phyloP scores from a whole-genome alignment of 2,113 vertebrate genomes.

The Taxidea taxus region DNA sequence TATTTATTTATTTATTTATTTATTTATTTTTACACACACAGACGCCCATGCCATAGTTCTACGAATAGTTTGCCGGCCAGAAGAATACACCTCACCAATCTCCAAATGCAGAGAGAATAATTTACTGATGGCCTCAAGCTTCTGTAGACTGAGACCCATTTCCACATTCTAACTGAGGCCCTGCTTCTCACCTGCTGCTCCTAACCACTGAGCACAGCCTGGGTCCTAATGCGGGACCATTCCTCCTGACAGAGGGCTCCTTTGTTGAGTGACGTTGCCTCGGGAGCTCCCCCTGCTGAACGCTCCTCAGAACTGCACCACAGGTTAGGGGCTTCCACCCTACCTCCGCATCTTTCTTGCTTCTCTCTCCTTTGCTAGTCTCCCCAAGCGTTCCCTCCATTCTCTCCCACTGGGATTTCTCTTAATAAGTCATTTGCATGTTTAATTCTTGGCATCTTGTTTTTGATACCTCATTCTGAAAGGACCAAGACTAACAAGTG shows the following conservation, averaged over 20 bases:
- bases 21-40: not conserved
- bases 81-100: not conserved
- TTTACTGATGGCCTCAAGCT: not conserved
- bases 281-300: not conserved
- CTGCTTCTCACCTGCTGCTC: not conserved
- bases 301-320: not conserved
- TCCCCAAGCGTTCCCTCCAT: fast-evolving
- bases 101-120: not conserved
- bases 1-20: not conserved
- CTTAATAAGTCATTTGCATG: not conserved
- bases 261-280: not conserved
- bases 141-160: not conserved
- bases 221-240: not conserved
- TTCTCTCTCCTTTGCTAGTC: not conserved
- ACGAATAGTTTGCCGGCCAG: not conserved
- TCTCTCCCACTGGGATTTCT: not conserved
- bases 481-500: not conserved
- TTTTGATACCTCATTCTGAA: not conserved
- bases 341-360: not conserved
- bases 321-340: too few species aligned
- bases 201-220: too few species aligned
- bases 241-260: too few species aligned
- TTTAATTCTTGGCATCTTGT: not conserved
- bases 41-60: not conserved
- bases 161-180: not conserved